These are phyloP conservation scores for Furcifer pardalis DNA, from an alignment of 2,797 vertebrate genomes.

Conservation along the genomic window DNA sequence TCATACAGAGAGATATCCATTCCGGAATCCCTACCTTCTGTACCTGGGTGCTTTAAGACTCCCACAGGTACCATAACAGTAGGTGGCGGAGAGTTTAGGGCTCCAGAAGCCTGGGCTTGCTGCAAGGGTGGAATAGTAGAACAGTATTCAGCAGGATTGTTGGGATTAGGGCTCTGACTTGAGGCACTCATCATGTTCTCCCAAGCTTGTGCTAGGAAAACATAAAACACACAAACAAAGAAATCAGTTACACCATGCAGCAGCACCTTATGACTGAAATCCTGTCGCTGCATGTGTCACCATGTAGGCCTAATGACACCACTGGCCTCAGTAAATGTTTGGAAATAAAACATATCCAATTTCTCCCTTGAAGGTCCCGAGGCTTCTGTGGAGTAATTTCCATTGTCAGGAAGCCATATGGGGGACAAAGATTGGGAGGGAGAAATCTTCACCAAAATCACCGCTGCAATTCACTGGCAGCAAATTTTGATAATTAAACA, in stretches of 20 bases:
- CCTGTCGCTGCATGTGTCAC: too few relatives aligned
- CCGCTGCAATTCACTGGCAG: not conserved
- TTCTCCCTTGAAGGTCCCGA: too few relatives aligned
- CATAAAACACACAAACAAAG: conserved; percentile 74
- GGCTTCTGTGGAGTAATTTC: too few relatives aligned
- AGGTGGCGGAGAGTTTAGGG: conserved; percentile 94
- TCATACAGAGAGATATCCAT: not conserved
- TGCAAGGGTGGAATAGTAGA: conserved; percentile 98
- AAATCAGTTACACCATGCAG: conserved; percentile 64
- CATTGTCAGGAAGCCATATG: too few relatives aligned
- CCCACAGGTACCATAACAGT: conserved; percentile 99
- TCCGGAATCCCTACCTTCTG: conserved; percentile 83
- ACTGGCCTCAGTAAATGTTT: too few relatives aligned
- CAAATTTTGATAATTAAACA: not conserved
- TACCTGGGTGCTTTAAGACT: conserved; percentile 92
- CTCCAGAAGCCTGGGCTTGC: conserved; percentile 96
- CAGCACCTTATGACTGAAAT: not conserved
- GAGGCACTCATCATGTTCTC: conserved; percentile 85
- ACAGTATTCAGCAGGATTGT: conserved; percentile 99
- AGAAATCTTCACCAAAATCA: not conserved
- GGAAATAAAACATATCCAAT: too few relatives aligned
- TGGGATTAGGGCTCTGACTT: conserved; percentile 96
- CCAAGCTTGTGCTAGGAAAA: conserved; percentile 89
- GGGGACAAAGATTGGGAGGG: too few relatives aligned
- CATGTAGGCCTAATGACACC: too few relatives aligned